Evolutionary conservation across 1,140 invertebrate species (phyloP), one percentile per base, ranked within the genome.

Genomic region (Sipha flava): DNA sequence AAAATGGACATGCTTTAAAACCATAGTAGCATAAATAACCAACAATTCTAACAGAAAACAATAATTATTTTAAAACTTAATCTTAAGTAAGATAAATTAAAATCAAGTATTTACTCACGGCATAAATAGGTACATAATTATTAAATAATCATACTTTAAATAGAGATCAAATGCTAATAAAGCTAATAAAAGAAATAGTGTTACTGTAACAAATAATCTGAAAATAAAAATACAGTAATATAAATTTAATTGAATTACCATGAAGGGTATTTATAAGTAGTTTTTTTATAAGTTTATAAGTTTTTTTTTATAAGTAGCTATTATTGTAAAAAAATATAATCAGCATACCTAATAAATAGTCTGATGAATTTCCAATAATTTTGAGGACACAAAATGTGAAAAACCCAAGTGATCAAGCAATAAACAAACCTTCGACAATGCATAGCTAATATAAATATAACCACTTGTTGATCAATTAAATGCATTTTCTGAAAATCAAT

Each of bases 361-460:
- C 73, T 77, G 1, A 57, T 59, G 26, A 77, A 77, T 77, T 77
- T 77, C 73, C 73, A 77, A 43, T 77, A 77, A 40, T 77, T 59
- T 57, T 77, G 73, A 9, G 73, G 73, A 40, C 73, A 77, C 40
- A 77, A 77, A 21, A 77, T 57, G 14, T 77, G 73, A 43, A 77
- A 77, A 40, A 77, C 34, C 73, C 73, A 77, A n/a, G 73, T 77
- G 37, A 77, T 77, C 40, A 77, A 77, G 21, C 73, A 57, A 77
- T 77, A 77, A n/a, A 57, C 54, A 57, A 77, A 77, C 31, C 73
- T 57, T 29, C 73, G 47, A 77, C 52, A 77, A 59, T 77, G 73
- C 52, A 77, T 77, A 26, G 49, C 73, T 10, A 77, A 10, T 59
- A 77, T 77, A 77, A 77, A 77, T 40, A 59, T 40, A 18, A 77